phyloP scores from a whole-genome alignment of 2,888 invertebrate genomes.

The Volucella zonaria region DNA sequence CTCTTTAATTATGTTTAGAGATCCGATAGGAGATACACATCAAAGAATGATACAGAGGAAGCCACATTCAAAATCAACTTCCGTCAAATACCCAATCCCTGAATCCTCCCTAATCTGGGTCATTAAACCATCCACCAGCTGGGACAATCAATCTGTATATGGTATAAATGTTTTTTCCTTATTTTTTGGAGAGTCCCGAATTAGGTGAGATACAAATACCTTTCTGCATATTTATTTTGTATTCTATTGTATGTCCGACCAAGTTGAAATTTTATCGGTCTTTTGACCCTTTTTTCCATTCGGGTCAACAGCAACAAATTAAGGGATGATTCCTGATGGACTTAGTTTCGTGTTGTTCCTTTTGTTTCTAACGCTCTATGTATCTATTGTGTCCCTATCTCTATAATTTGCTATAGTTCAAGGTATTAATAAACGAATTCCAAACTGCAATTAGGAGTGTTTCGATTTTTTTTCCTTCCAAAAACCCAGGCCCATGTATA shows the following conservation, averaged over 20 bases:
- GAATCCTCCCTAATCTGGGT: constrained; percentile 49
- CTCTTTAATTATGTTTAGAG: constrained; percentile 47
- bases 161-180: background rate
- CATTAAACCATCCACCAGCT: constrained; percentile 69
- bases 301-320: constrained; percentile 6
- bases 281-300: constrained; percentile 47
- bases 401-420: constrained; percentile 61
- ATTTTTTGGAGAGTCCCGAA: background rate
- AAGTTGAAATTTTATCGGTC: constrained; percentile 27
- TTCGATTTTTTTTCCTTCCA: constrained; percentile 1
- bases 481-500: no score
- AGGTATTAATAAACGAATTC: constrained; percentile 58
- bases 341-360: background rate
- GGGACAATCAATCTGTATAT: constrained; percentile 51
- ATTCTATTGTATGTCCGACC: constrained; percentile 29
- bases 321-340: constrained; percentile 35
- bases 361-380: no score
- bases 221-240: constrained; percentile 13
- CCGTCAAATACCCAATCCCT: constrained; percentile 50
- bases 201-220: background rate
- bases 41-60: background rate
- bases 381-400: background rate
- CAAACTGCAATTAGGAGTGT: constrained; percentile 62
- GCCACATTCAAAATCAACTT: constrained; percentile 57
- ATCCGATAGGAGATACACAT: constrained; percentile 27